Base-by-base conservation (phyloP, 2,888 invertebrate genomes). In the Digitonthophagus gazella region DNA sequence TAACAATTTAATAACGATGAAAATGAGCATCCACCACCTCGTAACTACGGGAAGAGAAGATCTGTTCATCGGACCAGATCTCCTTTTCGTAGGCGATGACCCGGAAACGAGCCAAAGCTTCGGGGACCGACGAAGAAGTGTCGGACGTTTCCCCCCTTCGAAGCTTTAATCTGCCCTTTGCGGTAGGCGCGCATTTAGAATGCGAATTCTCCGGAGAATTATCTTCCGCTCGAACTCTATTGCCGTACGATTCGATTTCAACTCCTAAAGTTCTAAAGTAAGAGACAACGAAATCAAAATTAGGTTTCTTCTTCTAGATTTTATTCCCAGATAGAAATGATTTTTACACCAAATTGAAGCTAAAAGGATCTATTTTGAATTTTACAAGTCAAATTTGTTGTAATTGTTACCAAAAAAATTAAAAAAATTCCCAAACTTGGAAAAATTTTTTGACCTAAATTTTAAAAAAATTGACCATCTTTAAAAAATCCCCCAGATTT, bases 1-100 rank as follows among this genome's bases (percentile, higher is more conserved):
- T 61, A 61, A 61, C 61, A 61, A 61, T 18, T 61, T 61, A 61
- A 61, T 61, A 61, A 61, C 20, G 20, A 61, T 61, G 61, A 20
- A 61, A 61, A 61, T 61, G 61, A 61, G 61, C 18, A 18, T 61
- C 61, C 20, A 61, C 20, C 61, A 20, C 61, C 18, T 14, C 11
- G n/a, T 16, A 58, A 14, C 18, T 61, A 61, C 18, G 18, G 18
- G 61, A 61, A 5, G 16, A 20, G n/a, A 19, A 18, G 18, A 19
- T 16, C 5, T 8, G 61, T 11, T 61, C 19, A 19, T 19, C 19
- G 16, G n/a, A n/a, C 18, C 61, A 18, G 61, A 20, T 61, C 19
- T 20, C 61, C 19, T 61, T 61, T 61, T 61, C 61, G 19, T n/a
- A 61, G 61, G 61, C 61, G 61, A 20, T 61, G 61, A 61, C 61